Percentiles rank a stretch among this genome's conserved stretches.
Conservation (phyloP, 2,888 invertebrate species). For the Noctua pronuba region DNA sequence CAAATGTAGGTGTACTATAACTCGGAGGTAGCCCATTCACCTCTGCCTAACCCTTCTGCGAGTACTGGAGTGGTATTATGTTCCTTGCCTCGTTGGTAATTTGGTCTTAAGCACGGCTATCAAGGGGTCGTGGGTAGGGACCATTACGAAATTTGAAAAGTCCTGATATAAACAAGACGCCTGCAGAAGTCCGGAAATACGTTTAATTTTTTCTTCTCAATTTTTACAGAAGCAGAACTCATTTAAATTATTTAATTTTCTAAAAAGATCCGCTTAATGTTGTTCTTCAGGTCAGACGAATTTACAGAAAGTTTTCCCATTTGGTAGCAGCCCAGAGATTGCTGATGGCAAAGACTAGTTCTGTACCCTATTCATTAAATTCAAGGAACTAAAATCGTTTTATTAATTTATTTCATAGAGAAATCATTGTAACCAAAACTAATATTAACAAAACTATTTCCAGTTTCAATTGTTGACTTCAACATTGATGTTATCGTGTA, state of each 20-base stretch:
- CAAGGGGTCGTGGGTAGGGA: background rate
- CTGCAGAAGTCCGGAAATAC: background rate
- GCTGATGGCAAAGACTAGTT: background rate
- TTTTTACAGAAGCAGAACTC: background rate
- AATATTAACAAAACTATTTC: constrained; percentile 11
- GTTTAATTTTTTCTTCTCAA: background rate
- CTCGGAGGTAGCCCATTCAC: background rate
- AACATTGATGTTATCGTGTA: constrained; percentile 22
- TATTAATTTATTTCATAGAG: background rate
- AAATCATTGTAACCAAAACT: background rate
- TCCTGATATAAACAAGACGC: background rate
- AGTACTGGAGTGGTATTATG: background rate
- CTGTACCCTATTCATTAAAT: background rate
- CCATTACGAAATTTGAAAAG: background rate
- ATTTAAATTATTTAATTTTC: background rate
- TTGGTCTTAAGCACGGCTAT: background rate
- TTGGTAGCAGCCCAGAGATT: too few relatives aligned
- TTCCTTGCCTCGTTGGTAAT: background rate
- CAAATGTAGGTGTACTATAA: background rate
- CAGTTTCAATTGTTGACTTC: constrained; percentile 29
- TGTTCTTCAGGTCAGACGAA: background rate
- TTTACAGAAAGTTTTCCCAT: background rate
- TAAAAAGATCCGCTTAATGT: background rate
- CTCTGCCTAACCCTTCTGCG: background rate
- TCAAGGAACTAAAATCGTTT: background rate